Base-by-base conservation (phyloP, 2,888 invertebrate genomes). In the Ecliptopera silaceata region DNA sequence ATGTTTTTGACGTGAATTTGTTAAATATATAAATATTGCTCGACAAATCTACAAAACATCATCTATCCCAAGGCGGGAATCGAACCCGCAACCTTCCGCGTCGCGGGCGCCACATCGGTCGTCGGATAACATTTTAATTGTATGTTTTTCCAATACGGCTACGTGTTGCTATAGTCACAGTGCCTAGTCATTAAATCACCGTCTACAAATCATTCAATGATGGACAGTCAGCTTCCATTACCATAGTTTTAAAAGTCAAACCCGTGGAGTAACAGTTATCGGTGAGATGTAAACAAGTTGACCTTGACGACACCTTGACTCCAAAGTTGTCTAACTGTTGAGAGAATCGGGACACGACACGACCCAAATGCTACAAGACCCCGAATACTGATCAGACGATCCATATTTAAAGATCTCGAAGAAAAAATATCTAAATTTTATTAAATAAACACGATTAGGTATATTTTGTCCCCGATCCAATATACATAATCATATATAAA, bases 231-330 rank as follows among this genome's bases (percentile, higher is more conserved):
- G 61, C 65, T 45, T 29, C 10, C 34, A 84, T 86, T 83, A 78
- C 44, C 84, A 86, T 85, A 72, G 74, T 71, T 86, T 85, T 78
- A 72, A 78, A 86, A 82, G 72, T 80, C 72, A 79, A 77, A 77
- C 77, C 68, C 64, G 70, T 69, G 67, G 65, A 70, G 70, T 77
- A 65, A 79, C 79, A 72, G 71, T 74, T 67, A 67, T 56, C 42
- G 62, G 62, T 64, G 53, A 57, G 75, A 73, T 72, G 83, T 86
- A 87, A 88, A 88, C 85, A 87, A 79, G 69, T 79, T 82, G 77
- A 82, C 84, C 83, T 84, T 84, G 73, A 54, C 58, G 38, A 53
- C 74, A 82, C 80, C 80, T 82, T 84, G 80, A 75, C 72, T 70
- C 54, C 39, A 71, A 68, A 20, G 12, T 6, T 41, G 36, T 36